Evolutionary conservation across 2,113 vertebrate genomes (phyloP).

Genomic region (Scomber scombrus): DNA sequence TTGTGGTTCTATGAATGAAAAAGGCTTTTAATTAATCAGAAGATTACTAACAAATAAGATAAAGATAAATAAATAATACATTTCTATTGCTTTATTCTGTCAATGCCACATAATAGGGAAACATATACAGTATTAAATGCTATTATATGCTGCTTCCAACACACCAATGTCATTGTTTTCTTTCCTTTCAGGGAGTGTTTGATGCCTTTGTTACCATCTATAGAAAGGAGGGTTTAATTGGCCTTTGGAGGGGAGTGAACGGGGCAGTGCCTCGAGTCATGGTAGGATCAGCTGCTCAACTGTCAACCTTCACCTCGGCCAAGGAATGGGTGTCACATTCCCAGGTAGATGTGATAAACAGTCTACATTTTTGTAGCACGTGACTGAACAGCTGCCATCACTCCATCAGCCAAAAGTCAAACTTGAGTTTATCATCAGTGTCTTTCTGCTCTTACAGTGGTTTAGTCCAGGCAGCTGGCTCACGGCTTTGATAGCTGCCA

Average conservation of each 20-base stretch:
- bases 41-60: background rate
- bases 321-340: constrained; percentile 89
- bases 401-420: background rate
- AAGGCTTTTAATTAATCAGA: background rate
- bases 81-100: background rate
- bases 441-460: constrained; percentile 83
- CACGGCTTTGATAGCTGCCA: constrained; percentile 88
- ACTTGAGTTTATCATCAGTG: background rate
- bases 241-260: constrained; percentile 93
- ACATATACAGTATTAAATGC: background rate
- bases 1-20: background rate
- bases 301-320: constrained; percentile 92
- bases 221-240: constrained; percentile 88
- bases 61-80: background rate
- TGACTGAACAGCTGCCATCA: background rate
- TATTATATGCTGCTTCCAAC: background rate
- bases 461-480: constrained; percentile 89
- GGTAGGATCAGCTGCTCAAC: constrained; percentile 93
- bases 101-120: background rate
- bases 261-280: constrained; percentile 93
- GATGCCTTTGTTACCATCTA: constrained; percentile 91
- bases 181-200: constrained; percentile 84
- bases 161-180: background rate
- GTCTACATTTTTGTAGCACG: background rate
- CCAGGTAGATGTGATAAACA: constrained; percentile 74